Evolutionary conservation across 2,888 invertebrate genomes (phyloP).

Genomic region (Listrodromus nycthemerus): DNA sequence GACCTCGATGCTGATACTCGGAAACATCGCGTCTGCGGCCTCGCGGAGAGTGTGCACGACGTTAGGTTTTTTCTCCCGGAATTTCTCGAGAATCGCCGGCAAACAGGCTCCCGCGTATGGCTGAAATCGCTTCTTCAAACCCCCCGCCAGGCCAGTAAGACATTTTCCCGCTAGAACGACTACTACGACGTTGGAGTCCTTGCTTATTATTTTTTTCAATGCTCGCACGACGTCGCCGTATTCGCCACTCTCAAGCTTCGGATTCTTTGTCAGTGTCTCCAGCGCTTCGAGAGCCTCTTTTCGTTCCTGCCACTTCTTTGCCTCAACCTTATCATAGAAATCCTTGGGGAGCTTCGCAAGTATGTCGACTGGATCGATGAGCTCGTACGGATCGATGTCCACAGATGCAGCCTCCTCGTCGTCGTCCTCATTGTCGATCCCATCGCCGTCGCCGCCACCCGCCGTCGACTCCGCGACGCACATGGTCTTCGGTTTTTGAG

Average conservation of each 20-base stretch:
- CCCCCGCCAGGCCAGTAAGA: conserved; percentile 92
- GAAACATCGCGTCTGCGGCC: conserved; percentile 95
- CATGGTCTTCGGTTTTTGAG: conserved; percentile 91
- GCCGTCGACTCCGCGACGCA: conserved; percentile 85
- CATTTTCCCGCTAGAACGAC: conserved; percentile 95
- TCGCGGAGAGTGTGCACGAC: conserved; percentile 95
- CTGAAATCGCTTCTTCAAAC: conserved; percentile 94
- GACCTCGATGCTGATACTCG: conserved; percentile 91
- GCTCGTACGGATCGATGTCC: conserved; percentile 95
- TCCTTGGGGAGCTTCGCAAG: conserved; percentile 96
- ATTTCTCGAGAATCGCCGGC: conserved; percentile 95
- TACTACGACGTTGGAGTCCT: conserved; percentile 97
- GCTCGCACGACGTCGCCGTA: conserved; percentile 95
- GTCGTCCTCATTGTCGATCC: conserved; percentile 82
- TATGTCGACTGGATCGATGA: conserved; percentile 96
- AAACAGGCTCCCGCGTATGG: conserved; percentile 92
- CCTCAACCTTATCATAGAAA: conserved; percentile 97
- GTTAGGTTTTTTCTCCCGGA: conserved; percentile 97
- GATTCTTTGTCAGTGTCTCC: conserved; percentile 91
- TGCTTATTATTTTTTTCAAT: conserved; percentile 95
- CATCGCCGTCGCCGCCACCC: conserved; percentile 85
- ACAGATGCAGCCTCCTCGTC: conserved; percentile 86
- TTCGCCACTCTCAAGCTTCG: conserved; percentile 96
- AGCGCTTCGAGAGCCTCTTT: conserved; percentile 95
- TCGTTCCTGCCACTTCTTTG: conserved; percentile 98